Conservation (phyloP, 1,140 invertebrate species). For the Cheumatopsyche charites region DNA sequence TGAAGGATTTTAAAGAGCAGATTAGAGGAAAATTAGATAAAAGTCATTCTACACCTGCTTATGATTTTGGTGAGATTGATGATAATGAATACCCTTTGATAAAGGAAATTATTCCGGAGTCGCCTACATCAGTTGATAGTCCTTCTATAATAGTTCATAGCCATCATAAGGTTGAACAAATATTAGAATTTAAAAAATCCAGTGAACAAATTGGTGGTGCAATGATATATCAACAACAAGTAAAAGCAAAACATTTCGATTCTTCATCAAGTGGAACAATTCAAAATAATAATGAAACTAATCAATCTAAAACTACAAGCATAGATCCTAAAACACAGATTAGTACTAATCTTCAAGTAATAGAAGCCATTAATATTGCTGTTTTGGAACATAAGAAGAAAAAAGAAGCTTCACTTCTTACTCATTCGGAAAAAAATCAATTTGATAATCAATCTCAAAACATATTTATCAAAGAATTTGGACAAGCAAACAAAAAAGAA, state of each 20-base stretch:
- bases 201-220: slow-evolving; percentile 55
- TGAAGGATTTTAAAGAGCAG: slow-evolving; percentile 37
- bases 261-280: background rate
- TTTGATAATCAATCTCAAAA: slow-evolving; percentile 5
- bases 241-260: slow-evolving; percentile 29
- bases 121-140: slow-evolving; percentile 52
- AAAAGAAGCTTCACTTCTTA: slow-evolving; percentile 27
- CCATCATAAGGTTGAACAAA: slow-evolving; percentile 53
- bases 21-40: slow-evolving; percentile 71
- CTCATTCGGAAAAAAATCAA: slow-evolving; percentile 28
- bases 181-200: slow-evolving; percentile 56
- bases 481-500: slow-evolving; percentile 35
- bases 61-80: slow-evolving; percentile 66
- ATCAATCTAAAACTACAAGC: background rate
- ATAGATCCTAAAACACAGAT: slow-evolving; percentile 35
- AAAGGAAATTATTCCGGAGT: slow-evolving; percentile 54
- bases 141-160: slow-evolving; percentile 50
- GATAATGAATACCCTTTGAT: slow-evolving; percentile 49
- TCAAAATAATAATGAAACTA: background rate
- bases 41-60: slow-evolving; percentile 77
- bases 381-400: slow-evolving; percentile 50
- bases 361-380: slow-evolving; percentile 55
- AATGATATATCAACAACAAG: slow-evolving; percentile 50
- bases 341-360: slow-evolving; percentile 49
- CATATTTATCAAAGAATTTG: slow-evolving; percentile 47